Conservation (phyloP, 2,888 invertebrate species). For the Pachycephus smyrnensis region DNA sequence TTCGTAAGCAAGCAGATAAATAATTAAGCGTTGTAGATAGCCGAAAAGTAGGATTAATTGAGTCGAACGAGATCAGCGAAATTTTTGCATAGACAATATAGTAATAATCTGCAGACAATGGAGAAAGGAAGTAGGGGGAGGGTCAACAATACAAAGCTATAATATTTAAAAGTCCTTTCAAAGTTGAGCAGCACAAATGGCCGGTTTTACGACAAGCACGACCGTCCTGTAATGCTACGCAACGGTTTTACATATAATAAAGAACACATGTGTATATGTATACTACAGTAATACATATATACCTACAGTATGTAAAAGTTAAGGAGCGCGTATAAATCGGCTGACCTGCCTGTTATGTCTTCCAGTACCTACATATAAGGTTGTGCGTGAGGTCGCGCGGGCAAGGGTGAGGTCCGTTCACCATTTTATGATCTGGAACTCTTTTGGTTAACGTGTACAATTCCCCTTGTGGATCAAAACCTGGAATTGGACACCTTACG, state of each 20-base stretch:
- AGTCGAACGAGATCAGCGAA: not conserved
- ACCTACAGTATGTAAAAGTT: slow-evolving; percentile 34
- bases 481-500: not conserved
- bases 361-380: slow-evolving; percentile 19
- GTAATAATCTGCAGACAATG: too few relatives aligned
- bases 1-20: not conserved
- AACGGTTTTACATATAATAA: slow-evolving; percentile 60
- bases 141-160: slow-evolving; percentile 24
- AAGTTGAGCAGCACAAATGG: slow-evolving; percentile 37
- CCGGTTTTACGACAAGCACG: slow-evolving; percentile 50
- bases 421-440: slow-evolving; percentile 51
- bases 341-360: slow-evolving; percentile 54
- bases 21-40: not conserved
- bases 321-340: slow-evolving; percentile 57
- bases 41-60: not conserved
- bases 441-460: slow-evolving; percentile 16
- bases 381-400: slow-evolving; percentile 27
- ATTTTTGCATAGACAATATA: too few relatives aligned
- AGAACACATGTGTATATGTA: slow-evolving; percentile 24
- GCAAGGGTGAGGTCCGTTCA: slow-evolving; percentile 37
- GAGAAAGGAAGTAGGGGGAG: not conserved
- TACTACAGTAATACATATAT: not conserved
- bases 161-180: slow-evolving; percentile 45
- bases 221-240: slow-evolving; percentile 43
- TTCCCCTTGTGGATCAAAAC: not conserved